phyloP scores from a whole-genome alignment of 2,888 invertebrate species.

The Sisyra nigra region DNA sequence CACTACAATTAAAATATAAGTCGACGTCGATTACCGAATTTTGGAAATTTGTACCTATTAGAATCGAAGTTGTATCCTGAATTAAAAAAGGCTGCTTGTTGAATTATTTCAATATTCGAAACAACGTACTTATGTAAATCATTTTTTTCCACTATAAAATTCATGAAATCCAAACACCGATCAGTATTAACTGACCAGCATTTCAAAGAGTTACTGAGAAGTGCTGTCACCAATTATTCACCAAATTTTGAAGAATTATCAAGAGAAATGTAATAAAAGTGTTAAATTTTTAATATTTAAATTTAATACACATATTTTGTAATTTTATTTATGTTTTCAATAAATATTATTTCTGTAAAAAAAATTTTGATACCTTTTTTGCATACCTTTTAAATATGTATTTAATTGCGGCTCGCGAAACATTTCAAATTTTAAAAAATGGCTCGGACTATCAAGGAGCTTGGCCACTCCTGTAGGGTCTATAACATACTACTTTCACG shows the following conservation, averaged over 20 bases:
- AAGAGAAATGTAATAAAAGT: background rate
- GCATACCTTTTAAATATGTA: too few species aligned
- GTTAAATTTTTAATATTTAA: background rate
- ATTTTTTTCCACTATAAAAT: slow-evolving; percentile 13
- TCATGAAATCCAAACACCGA: slow-evolving; percentile 14
- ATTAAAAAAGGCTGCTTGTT: slow-evolving; percentile 13
- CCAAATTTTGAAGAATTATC: slow-evolving; percentile 1
- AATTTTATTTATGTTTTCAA: too few species aligned
- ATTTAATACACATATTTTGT: too few species aligned
- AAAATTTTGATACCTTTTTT: too few species aligned
- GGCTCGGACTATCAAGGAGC: too few species aligned
- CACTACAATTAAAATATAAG: slow-evolving; percentile 12
- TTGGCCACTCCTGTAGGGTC: too few species aligned
- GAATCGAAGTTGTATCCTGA: slow-evolving; percentile 13
- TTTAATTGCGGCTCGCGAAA: too few species aligned
- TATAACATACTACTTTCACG: too few species aligned
- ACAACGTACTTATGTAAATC: slow-evolving; percentile 13
- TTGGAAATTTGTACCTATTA: slow-evolving; percentile 13
- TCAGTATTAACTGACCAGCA: slow-evolving; percentile 13
- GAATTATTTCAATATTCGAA: slow-evolving; percentile 14
- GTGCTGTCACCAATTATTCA: slow-evolving; percentile 12
- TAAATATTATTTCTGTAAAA: too few species aligned
- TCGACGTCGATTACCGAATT: slow-evolving; percentile 12
- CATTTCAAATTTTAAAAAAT: too few species aligned
- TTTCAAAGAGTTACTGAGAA: slow-evolving; percentile 13